Conservation (phyloP, 1,140 invertebrate genomes). For the Leguminivora glycinivorella region DNA sequence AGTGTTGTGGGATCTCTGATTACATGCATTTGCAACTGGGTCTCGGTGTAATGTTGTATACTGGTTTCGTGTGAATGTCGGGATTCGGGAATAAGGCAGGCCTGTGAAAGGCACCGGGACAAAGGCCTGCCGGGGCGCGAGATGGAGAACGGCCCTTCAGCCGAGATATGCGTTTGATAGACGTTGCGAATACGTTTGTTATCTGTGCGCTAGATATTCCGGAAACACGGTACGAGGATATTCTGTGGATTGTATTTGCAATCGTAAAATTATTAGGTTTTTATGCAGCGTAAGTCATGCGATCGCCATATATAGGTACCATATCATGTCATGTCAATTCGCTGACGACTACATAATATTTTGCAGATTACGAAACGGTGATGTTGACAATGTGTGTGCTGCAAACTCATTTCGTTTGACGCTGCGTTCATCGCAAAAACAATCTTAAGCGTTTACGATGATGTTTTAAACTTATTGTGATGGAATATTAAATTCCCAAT, state of each 20-base stretch:
- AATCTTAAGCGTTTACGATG: too few species aligned
- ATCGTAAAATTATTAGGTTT: not conserved
- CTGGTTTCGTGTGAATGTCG: not conserved
- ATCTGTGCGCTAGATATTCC: not conserved
- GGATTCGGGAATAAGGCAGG: not conserved
- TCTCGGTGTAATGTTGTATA: not conserved
- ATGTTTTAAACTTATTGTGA: too few species aligned
- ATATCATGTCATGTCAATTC: too few species aligned
- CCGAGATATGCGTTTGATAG: slow-evolving; percentile 5
- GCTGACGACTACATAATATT: too few species aligned
- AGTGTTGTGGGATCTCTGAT: not conserved
- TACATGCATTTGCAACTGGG: not conserved
- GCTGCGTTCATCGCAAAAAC: too few species aligned
- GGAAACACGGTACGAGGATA: not conserved
- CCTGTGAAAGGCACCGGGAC: slow-evolving; percentile 14
- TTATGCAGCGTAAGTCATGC: too few species aligned
- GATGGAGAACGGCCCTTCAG: slow-evolving; percentile 7
- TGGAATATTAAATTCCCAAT: too few species aligned
- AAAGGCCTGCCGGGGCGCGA: slow-evolving; percentile 10
- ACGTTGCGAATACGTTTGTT: not conserved
- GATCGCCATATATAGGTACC: too few species aligned
- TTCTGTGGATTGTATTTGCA: not conserved
- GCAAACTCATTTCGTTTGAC: too few species aligned
- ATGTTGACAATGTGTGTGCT: too few species aligned
- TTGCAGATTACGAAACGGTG: too few species aligned